A percentile compares a stretch with the other conserved stretches of the same genome.
Conservation (phyloP, 2,888 invertebrate genomes). For the Catocala nupta region DNA sequence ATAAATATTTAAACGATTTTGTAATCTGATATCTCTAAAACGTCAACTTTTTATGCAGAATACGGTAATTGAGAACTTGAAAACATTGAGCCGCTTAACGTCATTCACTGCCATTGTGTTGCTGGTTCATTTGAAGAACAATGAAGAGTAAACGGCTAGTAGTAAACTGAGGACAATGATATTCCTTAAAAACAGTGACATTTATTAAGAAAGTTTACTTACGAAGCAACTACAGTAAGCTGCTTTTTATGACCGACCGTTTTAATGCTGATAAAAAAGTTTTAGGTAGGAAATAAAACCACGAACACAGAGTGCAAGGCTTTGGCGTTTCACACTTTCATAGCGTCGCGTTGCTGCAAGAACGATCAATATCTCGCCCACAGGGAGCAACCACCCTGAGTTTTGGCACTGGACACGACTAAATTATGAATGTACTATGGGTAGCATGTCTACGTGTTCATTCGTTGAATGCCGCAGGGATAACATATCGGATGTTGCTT, state of each 20-base stretch:
- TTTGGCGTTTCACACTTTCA: slow-evolving; percentile 26
- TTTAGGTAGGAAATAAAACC: slow-evolving; percentile 20
- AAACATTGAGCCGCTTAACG: slow-evolving; percentile 8
- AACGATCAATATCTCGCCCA: slow-evolving; percentile 49
- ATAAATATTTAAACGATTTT: slow-evolving; percentile 4
- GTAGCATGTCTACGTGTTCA: slow-evolving; percentile 26
- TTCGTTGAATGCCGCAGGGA: slow-evolving; percentile 21
- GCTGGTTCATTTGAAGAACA: slow-evolving; percentile 10
- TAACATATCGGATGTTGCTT: slow-evolving; percentile 12
- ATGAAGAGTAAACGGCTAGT: slow-evolving; percentile 11
- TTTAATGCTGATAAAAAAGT: slow-evolving; percentile 7
- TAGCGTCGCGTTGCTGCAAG: slow-evolving; percentile 32
- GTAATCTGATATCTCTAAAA: background rate
- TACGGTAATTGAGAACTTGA: slow-evolving; percentile 7
- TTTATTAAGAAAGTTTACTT: slow-evolving; percentile 7
- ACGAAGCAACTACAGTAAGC: slow-evolving; percentile 6
- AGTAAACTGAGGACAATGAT: slow-evolving; percentile 22
- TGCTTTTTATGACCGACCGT: slow-evolving; percentile 13
- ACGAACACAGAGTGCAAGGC: slow-evolving; percentile 24
- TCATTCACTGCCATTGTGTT: slow-evolving; percentile 15
- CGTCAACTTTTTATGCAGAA: background rate
- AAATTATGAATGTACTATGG: slow-evolving; percentile 36
- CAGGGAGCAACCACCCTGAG: slow-evolving; percentile 39
- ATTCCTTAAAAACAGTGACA: slow-evolving; percentile 2
- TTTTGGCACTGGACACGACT: slow-evolving; percentile 45